These are phyloP conservation scores for Heteromyza rotundicornis DNA, from an alignment of 2,888 invertebrate genomes.

Conservation along the genomic window DNA sequence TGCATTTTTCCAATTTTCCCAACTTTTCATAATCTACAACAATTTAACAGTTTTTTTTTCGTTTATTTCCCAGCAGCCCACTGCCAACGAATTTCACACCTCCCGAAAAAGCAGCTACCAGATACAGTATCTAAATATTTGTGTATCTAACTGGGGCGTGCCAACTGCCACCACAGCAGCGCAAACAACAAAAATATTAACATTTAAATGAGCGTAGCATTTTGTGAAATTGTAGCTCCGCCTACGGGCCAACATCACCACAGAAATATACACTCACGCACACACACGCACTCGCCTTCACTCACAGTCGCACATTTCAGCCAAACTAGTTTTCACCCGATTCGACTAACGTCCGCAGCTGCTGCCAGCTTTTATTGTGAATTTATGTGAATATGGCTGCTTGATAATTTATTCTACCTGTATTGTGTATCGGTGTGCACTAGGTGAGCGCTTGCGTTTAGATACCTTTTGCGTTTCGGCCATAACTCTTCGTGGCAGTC, in stretches of 20 bases:
- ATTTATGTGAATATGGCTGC: background rate
- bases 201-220: conserved; percentile 45
- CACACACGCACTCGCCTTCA: background rate
- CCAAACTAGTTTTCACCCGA: background rate
- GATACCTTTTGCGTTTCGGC: background rate
- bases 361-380: background rate
- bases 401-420: background rate
- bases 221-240: conserved; percentile 46
- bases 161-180: conserved; percentile 30
- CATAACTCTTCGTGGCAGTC: background rate
- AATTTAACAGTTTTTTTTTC: background rate
- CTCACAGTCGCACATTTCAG: conserved; percentile 3
- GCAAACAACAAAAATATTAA: conserved; percentile 14
- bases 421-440: background rate
- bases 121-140: conserved; percentile 48
- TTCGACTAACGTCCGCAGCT: background rate
- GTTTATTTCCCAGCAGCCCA: background rate
- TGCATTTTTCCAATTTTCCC: background rate
- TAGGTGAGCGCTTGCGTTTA: too few relatives aligned
- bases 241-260: conserved; percentile 42
- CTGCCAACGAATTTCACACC: conserved; percentile 10
- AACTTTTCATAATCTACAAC: conserved; percentile 1
- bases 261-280: conserved; percentile 17
- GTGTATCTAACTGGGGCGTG: conserved; percentile 57
- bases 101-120: background rate